Base-by-base conservation (phyloP, 2,888 invertebrate species). In the Hypolimnas misippus region DNA sequence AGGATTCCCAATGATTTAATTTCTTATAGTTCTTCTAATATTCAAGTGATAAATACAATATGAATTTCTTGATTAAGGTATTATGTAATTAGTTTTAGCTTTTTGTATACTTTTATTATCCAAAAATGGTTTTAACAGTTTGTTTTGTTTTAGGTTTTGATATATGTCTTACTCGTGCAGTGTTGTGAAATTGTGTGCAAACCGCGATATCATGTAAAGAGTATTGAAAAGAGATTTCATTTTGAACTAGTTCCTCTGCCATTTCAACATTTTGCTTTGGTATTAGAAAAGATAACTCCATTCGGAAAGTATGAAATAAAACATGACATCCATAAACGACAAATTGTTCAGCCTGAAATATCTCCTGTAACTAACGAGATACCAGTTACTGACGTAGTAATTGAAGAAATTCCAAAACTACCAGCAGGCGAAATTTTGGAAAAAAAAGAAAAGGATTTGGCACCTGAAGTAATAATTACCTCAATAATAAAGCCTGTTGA, bases 281-380 rank as follows among this genome's bases (percentile, higher is more conserved):
- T 83, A 8, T 81, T 75, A 16, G 81, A 85, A 49, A 82, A 80
- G 69, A 79, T 81, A 78, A 73, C 79, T 0, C 82, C 86, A 0
- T 79, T 87, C 33, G 84, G 82, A 46, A 71, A 67, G 25, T 78
- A 79, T 65, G 78, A 79, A 56, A 65, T 75, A 10, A 76, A 74
- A 59, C 79, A 79, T 69, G 67, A 60, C 0, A 72, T 81, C 29
- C 73, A 69, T 21, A 77, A 77, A 57, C 67, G 82, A 50, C 75
- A 70, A 58, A 68, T 66, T n/a, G 66, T 19, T 31, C 59, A 63
- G 29, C 4, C 42, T 38, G 59, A 61, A 29, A 17, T 38, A 21
- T 50, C 60, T 5, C 53, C 59, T 3, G 40, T 52, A 2, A 8
- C 50, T 17, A 68, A 63, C 25, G 68, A 66, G 54, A 49, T 66